These are phyloP conservation scores for Aphodius granarius DNA, from an alignment of 2,888 invertebrate genomes.

Conservation along the genomic window DNA sequence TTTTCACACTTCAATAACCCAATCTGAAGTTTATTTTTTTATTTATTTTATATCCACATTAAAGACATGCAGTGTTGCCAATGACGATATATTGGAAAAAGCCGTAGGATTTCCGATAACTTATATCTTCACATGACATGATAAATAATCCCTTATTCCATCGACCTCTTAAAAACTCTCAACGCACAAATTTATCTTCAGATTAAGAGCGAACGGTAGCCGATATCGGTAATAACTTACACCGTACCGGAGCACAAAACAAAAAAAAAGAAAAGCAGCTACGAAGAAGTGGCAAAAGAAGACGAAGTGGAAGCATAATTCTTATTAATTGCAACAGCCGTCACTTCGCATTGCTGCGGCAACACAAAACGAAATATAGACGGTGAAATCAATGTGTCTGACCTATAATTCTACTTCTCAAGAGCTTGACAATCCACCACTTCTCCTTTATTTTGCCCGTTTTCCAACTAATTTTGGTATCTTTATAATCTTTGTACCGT, in stretches of 20 bases:
- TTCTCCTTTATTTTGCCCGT: not conserved
- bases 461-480: not conserved
- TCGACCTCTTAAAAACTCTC: too few species aligned
- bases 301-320: not conserved
- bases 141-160: too few species aligned
- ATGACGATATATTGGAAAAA: too few species aligned
- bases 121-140: too few species aligned
- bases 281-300: not conserved
- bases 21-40: too few species aligned
- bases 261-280: not conserved
- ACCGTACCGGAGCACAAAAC: not conserved
- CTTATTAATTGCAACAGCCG: not conserved
- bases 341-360: not conserved
- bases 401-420: not conserved
- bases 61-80: too few species aligned
- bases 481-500: not conserved
- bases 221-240: not conserved
- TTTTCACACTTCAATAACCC: too few species aligned
- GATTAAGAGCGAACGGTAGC: not conserved
- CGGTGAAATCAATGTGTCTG: not conserved
- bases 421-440: not conserved
- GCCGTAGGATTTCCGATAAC: too few species aligned
- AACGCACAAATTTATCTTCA: not conserved
- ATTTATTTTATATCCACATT: too few species aligned
- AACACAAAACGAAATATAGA: not conserved